Percentiles rank a stretch among this genome's conserved stretches.
Evolutionary conservation across 2,888 invertebrate species (phyloP).

Genomic region (Dryobotodes eremita): DNA sequence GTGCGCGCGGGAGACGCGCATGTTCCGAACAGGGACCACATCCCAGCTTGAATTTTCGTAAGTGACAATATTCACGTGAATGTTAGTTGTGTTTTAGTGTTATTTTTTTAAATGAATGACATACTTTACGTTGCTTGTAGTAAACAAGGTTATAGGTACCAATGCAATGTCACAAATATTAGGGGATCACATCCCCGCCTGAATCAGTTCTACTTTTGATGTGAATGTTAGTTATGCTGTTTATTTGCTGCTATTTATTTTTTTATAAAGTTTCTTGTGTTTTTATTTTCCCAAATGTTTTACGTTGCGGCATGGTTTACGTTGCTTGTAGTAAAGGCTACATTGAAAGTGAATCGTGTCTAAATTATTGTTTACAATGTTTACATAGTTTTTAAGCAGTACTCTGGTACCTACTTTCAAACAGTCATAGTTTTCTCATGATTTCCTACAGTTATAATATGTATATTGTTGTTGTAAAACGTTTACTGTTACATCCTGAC

Average conservation of each 20-base stretch:
- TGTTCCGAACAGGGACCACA: conserved; percentile 94
- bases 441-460: neutral
- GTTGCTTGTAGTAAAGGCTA: neutral
- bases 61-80: conserved; percentile 67
- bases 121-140: neutral
- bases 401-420: neutral
- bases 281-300: neutral
- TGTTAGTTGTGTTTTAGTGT: neutral
- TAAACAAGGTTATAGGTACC: neutral
- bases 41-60: conserved; percentile 89
- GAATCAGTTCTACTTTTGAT: neutral
- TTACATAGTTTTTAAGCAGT: neutral
- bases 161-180: neutral
- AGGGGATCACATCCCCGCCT: neutral
- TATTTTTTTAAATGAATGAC: neutral
- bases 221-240: neutral
- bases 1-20: conserved; percentile 91
- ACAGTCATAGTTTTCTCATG: neutral
- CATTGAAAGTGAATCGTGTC: neutral
- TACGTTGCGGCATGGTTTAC: neutral
- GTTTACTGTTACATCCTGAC: neutral
- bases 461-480: neutral
- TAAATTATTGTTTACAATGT: neutral
- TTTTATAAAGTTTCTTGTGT: neutral
- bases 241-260: no score